A percentile compares a stretch with the other conserved stretches of the same genome.
Evolutionary conservation across 2,113 vertebrate species (phyloP).

Genomic region (Atractosteus spatula): DNA sequence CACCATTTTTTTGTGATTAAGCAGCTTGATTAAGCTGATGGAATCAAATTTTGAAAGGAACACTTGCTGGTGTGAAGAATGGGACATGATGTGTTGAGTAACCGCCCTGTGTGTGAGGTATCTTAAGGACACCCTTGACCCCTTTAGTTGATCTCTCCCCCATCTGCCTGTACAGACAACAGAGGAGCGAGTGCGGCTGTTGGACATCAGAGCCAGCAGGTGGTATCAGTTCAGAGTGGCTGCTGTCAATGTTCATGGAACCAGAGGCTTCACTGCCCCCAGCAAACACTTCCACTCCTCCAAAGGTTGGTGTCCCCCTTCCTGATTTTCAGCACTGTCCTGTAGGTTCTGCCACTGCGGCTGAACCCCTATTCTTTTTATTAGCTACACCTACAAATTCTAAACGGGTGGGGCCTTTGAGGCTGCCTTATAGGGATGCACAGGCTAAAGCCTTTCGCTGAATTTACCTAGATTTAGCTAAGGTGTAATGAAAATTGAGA

Average conservation of each 20-base stretch:
- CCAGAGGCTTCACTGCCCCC: slow-evolving; percentile 90
- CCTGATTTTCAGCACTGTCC: slow-evolving; percentile 21
- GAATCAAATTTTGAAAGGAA: too few relatives aligned
- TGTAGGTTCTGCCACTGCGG: neutral
- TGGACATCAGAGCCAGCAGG: slow-evolving; percentile 78
- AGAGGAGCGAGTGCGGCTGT: slow-evolving; percentile 78
- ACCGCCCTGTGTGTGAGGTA: slow-evolving; percentile 39
- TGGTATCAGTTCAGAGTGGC: slow-evolving; percentile 98
- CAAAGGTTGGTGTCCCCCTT: slow-evolving; percentile 71
- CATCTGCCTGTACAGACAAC: slow-evolving; percentile 77
- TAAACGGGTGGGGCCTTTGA: slow-evolving; percentile 40
- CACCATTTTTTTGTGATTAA: too few relatives aligned
- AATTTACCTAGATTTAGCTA: too few relatives aligned
- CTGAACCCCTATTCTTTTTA: slow-evolving; percentile 20
- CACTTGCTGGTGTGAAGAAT: slow-evolving; percentile 11
- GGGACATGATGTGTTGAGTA: slow-evolving; percentile 32
- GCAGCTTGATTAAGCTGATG: too few relatives aligned
- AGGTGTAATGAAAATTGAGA: too few relatives aligned
- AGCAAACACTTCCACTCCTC: slow-evolving; percentile 95
- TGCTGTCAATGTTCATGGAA: slow-evolving; percentile 89
- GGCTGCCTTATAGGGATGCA: neutral
- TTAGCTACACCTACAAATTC: slow-evolving; percentile 26
- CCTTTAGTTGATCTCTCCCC: slow-evolving; percentile 44
- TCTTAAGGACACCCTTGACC: slow-evolving; percentile 40
- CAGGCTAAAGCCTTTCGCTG: too few relatives aligned